These are phyloP conservation scores for Cirrhinus mrigala DNA, from an alignment of 2,797 vertebrate species.

Conservation along the genomic window DNA sequence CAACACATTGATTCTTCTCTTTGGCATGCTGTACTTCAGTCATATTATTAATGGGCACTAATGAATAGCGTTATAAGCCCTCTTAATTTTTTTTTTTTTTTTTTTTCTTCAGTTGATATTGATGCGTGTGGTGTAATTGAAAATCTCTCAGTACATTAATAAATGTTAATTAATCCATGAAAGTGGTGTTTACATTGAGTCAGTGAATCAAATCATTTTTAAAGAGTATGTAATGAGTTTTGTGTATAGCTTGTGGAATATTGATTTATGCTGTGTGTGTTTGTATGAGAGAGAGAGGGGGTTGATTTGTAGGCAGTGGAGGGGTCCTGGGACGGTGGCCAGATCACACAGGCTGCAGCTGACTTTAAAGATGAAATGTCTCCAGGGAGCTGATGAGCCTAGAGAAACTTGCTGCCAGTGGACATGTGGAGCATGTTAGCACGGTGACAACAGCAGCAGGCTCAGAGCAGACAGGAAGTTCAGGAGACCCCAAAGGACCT, in stretches of 20 bases:
- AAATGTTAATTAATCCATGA: neutral
- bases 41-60: neutral
- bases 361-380: constrained; percentile 50
- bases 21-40: neutral
- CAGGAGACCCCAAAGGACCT: constrained; percentile 9
- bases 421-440: constrained; percentile 46
- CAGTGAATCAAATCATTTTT: neutral
- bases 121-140: neutral
- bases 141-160: neutral
- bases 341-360: constrained; percentile 58
- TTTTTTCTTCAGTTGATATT: neutral
- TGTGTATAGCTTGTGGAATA: neutral
- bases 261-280: constrained; percentile 1
- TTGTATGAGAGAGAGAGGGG: neutral
- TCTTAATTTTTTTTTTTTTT: too few relatives aligned
- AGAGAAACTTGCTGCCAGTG: constrained; percentile 12
- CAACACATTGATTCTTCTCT: neutral
- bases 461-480: neutral
- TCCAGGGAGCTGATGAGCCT: constrained; percentile 42
- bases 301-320: constrained; percentile 40
- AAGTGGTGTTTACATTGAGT: neutral
- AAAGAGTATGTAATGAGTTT: constrained; percentile 4
- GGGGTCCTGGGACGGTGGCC: constrained; percentile 33
- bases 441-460: neutral
- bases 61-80: neutral